Evolutionary conservation across 2,888 invertebrate species (phyloP).

Genomic region (Drosophila gaucha): DNA sequence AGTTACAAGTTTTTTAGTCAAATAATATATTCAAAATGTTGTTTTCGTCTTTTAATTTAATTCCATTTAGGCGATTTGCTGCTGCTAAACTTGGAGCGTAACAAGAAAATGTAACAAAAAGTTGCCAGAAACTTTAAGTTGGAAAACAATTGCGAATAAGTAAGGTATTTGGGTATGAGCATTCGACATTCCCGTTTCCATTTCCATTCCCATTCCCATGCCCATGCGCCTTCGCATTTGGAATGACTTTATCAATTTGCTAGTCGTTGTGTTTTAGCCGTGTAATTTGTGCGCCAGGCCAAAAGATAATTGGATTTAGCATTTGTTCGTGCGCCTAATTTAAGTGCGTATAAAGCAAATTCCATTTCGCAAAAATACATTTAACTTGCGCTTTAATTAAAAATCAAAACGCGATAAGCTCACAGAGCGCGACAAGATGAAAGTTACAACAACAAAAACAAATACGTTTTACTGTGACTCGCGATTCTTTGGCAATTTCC

Average conservation of each 20-base stretch:
- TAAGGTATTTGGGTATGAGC: not conserved
- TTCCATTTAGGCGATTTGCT: not conserved
- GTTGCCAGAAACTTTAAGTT: conserved; percentile 58
- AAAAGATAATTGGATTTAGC: conserved; percentile 65
- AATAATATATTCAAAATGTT: not conserved
- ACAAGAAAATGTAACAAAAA: conserved; percentile 37
- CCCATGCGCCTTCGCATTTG: no score
- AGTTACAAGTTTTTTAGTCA: not conserved
- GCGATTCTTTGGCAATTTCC: conserved; percentile 64
- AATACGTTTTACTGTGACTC: conserved; percentile 31
- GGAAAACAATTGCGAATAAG: conserved; percentile 39
- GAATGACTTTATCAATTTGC: conserved; percentile 68
- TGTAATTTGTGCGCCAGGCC: conserved; percentile 49
- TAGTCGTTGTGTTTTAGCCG: conserved; percentile 25
- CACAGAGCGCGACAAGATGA: conserved; percentile 55
- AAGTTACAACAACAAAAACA: conserved; percentile 34
- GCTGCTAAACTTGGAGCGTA: not conserved
- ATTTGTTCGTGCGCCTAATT: conserved; percentile 59
- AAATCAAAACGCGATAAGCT: conserved; percentile 75
- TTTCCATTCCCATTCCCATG: conserved; percentile 6
- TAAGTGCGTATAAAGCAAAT: conserved; percentile 63
- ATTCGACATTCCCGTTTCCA: not conserved
- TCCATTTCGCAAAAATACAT: conserved; percentile 65
- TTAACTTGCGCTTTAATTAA: conserved; percentile 67
- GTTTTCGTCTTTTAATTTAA: conserved; percentile 6